phyloP scores from a whole-genome alignment of 1,140 invertebrate species.

The Ephestia elutella region DNA sequence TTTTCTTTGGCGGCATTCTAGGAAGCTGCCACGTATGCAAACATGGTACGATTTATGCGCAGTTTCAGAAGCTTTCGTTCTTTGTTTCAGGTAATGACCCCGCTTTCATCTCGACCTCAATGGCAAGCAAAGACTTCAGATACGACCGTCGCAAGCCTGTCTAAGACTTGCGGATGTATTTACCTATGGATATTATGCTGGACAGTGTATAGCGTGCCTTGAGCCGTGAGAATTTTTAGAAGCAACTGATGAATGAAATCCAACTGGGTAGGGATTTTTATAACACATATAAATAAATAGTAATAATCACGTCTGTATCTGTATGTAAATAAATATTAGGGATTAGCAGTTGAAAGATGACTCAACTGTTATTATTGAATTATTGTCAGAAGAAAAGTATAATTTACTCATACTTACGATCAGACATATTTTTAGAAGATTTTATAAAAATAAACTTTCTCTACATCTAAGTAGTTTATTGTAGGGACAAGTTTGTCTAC shows the following conservation, averaged over 20 bases:
- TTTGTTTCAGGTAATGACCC: constrained; percentile 72
- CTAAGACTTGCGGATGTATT: constrained; percentile 31
- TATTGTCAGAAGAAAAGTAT: no score
- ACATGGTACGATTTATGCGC: constrained; percentile 65
- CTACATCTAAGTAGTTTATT: no score
- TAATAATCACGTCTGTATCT: no score
- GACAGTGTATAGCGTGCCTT: background rate
- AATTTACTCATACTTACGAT: no score
- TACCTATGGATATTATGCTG: constrained; percentile 13
- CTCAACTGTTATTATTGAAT: no score
- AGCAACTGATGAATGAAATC: constrained; percentile 4
- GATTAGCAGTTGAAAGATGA: no score
- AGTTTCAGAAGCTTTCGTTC: constrained; percentile 62
- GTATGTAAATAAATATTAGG: no score
- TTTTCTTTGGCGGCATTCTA: constrained; percentile 62
- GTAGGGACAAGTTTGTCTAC: no score
- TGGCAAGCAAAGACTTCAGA: constrained; percentile 55
- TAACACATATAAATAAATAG: constrained; percentile 10
- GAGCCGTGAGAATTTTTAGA: background rate
- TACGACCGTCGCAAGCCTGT: constrained; percentile 38
- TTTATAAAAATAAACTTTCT: no score
- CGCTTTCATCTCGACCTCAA: constrained; percentile 66
- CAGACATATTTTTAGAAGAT: no score
- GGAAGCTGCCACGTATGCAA: constrained; percentile 59
- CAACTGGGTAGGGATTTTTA: constrained; percentile 9